phyloP scores from a whole-genome alignment of 1,140 invertebrate genomes.

The Cotesia chilonis region DNA sequence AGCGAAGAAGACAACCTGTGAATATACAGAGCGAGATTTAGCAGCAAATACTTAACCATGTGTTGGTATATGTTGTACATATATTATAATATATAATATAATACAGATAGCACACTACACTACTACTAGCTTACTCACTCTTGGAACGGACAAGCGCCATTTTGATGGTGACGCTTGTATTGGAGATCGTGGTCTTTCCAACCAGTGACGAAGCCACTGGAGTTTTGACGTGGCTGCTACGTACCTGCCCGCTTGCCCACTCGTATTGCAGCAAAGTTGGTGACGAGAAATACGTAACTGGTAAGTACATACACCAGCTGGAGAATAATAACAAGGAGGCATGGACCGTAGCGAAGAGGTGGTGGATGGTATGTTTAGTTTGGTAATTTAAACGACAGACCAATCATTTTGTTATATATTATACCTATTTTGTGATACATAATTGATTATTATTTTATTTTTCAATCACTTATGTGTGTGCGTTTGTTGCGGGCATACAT shows the following conservation, averaged over 20 bases:
- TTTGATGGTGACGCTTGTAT: slow-evolving; percentile 76
- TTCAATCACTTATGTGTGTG: slow-evolving; percentile 6
- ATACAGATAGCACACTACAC: no score
- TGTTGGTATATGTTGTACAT: no score
- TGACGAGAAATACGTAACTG: slow-evolving; percentile 95
- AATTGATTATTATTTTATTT: slow-evolving; percentile 3
- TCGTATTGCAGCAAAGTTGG: slow-evolving; percentile 90
- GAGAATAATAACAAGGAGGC: slow-evolving; percentile 76
- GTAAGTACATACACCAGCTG: slow-evolving; percentile 78
- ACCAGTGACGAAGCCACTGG: slow-evolving; percentile 88
- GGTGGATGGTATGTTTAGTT: slow-evolving; percentile 26
- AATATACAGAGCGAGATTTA: no score
- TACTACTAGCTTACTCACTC: neutral
- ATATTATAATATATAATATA: no score
- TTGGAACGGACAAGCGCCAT: slow-evolving; percentile 62
- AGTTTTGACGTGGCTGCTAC: slow-evolving; percentile 94
- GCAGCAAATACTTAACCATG: no score
- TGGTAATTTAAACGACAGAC: no score
- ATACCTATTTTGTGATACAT: slow-evolving; percentile 7
- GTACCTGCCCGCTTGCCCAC: slow-evolving; percentile 89
- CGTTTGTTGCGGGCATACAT: neutral
- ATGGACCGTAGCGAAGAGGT: slow-evolving; percentile 64
- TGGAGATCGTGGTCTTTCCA: slow-evolving; percentile 66
- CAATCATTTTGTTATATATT: neutral
- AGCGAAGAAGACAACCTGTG: no score